These are phyloP conservation scores for Tetraneura akinire DNA, from an alignment of 1,140 invertebrate genomes.

Conservation along the genomic window DNA sequence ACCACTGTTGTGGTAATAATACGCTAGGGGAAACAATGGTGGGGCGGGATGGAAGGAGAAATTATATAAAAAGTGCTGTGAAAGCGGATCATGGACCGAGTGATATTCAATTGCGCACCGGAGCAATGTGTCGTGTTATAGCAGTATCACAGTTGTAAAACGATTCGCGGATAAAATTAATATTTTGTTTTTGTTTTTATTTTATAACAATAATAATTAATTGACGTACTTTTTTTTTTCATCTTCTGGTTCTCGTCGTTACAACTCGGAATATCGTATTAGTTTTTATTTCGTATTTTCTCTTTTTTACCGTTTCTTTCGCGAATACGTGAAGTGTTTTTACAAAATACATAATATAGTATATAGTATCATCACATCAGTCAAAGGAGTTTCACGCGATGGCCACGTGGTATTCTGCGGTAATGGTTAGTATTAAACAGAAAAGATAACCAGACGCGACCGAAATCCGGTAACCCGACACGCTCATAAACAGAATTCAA, in stretches of 20 bases:
- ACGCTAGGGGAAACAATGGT: neutral
- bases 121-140: conserved; percentile 42
- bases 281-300: neutral
- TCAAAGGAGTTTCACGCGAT: neutral
- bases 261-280: too few species aligned
- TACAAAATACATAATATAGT: neutral
- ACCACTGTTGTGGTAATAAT: neutral
- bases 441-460: neutral
- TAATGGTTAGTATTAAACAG: conserved; percentile 18
- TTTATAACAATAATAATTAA: neutral
- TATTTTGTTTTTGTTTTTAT: too few species aligned
- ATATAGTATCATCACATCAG: neutral
- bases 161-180: neutral
- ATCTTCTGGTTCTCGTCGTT: neutral
- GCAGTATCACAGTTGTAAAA: conserved; percentile 1
- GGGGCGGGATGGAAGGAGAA: conserved; percentile 36
- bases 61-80: conserved; percentile 48
- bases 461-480: neutral
- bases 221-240: neutral
- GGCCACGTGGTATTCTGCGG: conserved; percentile 31
- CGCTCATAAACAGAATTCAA: neutral
- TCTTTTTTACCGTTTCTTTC: neutral
- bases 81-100: conserved; percentile 50
- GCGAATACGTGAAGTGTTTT: conserved; percentile 11
- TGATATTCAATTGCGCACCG: conserved; percentile 42